Evolutionary conservation across 2,797 vertebrate species (phyloP).

Genomic region (Aphelocoma californica): DNA sequence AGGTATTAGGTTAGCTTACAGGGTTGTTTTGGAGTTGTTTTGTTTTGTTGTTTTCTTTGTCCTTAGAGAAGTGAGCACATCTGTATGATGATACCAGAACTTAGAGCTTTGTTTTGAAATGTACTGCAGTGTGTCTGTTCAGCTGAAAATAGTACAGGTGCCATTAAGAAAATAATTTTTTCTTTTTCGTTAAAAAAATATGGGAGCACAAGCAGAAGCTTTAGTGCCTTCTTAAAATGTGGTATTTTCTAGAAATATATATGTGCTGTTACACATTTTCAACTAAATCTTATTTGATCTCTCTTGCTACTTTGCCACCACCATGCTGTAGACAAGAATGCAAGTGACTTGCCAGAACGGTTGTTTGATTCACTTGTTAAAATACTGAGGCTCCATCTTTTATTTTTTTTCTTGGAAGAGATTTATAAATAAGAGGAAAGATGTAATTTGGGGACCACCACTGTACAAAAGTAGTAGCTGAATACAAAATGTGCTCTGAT

Average conservation of each 20-base stretch:
- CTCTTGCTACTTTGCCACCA: conserved; percentile 51
- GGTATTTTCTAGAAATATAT: conserved; percentile 72
- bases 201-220: conserved; percentile 80
- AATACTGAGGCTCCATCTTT: conserved; percentile 33
- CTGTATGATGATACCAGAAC: conserved; percentile 43
- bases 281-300: conserved; percentile 20
- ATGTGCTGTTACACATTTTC: conserved; percentile 56
- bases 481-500: conserved; percentile 57
- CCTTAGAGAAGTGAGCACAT: conserved; percentile 60
- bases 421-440: conserved; percentile 31
- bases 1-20: conserved; percentile 53
- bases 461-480: conserved; percentile 55
- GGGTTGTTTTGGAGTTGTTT: conserved; percentile 38
- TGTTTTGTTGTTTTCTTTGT: conserved; percentile 1
- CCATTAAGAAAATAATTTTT: conserved; percentile 48
- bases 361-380: conserved; percentile 37
- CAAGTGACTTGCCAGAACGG: conserved; percentile 38
- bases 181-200: conserved; percentile 51
- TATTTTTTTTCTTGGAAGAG: conserved; percentile 31
- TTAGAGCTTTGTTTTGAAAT: conserved; percentile 64
- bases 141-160: conserved; percentile 68
- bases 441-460: conserved; percentile 66
- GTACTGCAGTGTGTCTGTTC: conserved; percentile 66
- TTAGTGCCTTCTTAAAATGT: conserved; percentile 79
- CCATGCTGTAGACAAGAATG: conserved; percentile 39